Evolutionary conservation across 1,140 invertebrate genomes (phyloP).

Genomic region (Brachionus sp.): DNA sequence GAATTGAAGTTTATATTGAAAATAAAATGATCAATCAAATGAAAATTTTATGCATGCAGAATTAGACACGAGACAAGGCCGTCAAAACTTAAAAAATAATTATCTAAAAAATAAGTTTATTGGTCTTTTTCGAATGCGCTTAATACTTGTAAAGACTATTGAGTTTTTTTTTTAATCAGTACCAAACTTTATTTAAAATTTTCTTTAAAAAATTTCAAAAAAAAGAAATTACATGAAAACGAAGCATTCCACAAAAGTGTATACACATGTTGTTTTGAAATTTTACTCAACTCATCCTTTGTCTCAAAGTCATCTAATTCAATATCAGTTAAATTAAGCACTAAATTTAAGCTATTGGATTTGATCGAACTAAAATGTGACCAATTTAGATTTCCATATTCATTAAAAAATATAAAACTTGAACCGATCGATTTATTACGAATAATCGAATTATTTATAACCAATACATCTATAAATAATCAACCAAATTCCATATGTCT

Average conservation of each 20-base stretch:
- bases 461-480: not conserved
- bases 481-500: not conserved
- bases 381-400: slow-evolving; percentile 15
- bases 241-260: slow-evolving; percentile 9
- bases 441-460: slow-evolving; percentile 18
- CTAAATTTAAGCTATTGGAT: not conserved
- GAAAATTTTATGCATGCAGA: too few species aligned
- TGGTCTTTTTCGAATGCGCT: too few species aligned
- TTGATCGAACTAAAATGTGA: not conserved
- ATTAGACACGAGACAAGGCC: too few species aligned
- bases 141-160: too few species aligned
- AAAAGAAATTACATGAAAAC: not conserved
- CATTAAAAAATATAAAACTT: not conserved
- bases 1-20: too few species aligned
- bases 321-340: not conserved
- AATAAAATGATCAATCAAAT: too few species aligned
- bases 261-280: slow-evolving; percentile 18
- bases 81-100: too few species aligned
- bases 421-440: not conserved
- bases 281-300: not conserved
- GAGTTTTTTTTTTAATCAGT: too few species aligned
- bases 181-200: too few species aligned
- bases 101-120: too few species aligned
- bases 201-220: not conserved
- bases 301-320: not conserved